Conservation (phyloP, 2,113 vertebrate species). For the Pavo muticus region DNA sequence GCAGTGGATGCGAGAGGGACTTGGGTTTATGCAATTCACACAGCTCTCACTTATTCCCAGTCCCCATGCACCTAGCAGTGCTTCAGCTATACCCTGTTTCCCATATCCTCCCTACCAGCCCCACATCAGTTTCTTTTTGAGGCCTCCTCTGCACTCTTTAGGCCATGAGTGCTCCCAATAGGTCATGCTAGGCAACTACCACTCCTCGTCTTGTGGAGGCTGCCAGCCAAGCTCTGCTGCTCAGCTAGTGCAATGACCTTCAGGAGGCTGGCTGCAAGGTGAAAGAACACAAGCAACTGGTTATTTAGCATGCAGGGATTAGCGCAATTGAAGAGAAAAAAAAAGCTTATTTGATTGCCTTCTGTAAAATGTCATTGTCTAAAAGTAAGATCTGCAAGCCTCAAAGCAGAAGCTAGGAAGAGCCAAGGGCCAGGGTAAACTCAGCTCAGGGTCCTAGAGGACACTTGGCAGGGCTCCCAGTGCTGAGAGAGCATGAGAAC, state of each 20-base stretch:
- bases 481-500: neutral
- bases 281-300: neutral
- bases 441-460: neutral
- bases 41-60: neutral
- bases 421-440: neutral
- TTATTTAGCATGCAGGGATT: slow-evolving; percentile 1
- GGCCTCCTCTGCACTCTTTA: neutral
- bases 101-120: neutral
- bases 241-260: slow-evolving; percentile 18
- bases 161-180: neutral
- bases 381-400: neutral
- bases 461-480: neutral
- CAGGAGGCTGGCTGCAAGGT: neutral
- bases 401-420: neutral
- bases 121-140: neutral
- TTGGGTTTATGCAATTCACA: neutral
- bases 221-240: neutral
- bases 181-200: neutral
- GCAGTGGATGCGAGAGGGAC: neutral
- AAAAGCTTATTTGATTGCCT: neutral
- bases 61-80: neutral
- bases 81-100: neutral
- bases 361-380: neutral
- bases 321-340: neutral
- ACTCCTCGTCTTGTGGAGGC: neutral